A percentile compares a stretch with the other conserved stretches of the same genome.
phyloP scores from a whole-genome alignment of 2,888 invertebrate species.

The Rhingia rostrata region DNA sequence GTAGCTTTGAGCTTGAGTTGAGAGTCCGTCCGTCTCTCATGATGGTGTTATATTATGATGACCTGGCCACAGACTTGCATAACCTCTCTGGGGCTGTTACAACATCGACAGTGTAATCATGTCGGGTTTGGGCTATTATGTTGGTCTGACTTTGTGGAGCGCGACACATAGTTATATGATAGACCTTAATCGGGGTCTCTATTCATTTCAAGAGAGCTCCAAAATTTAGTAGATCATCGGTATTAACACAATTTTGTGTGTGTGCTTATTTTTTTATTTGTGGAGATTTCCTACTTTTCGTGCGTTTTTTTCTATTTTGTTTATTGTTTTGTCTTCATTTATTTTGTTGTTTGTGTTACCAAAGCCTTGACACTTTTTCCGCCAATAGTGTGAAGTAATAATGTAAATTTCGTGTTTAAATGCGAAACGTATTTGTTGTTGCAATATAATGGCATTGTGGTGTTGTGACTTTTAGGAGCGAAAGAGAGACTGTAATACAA shows the following conservation, averaged over 20 bases:
- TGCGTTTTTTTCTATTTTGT: slow-evolving; percentile 28
- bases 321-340: slow-evolving; percentile 49
- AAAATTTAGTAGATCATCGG: slow-evolving; percentile 42
- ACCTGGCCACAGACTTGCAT: slow-evolving; percentile 65
- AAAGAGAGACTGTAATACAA: slow-evolving; percentile 6
- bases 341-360: slow-evolving; percentile 46
- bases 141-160: slow-evolving; percentile 49
- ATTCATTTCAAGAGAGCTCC: slow-evolving; percentile 27
- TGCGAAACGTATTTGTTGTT: slow-evolving; percentile 57
- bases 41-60: slow-evolving; percentile 61
- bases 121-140: slow-evolving; percentile 52
- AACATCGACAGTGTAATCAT: slow-evolving; percentile 69
- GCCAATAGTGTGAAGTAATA: slow-evolving; percentile 67
- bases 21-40: slow-evolving; percentile 21
- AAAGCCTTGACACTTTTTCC: slow-evolving; percentile 70
- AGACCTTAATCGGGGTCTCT: slow-evolving; percentile 55
- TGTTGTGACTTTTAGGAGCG: slow-evolving; percentile 12
- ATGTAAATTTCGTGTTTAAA: slow-evolving; percentile 65
- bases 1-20: not conserved
- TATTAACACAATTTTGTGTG: slow-evolving; percentile 32
- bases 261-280: slow-evolving; percentile 7
- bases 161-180: slow-evolving; percentile 42
- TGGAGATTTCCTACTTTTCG: slow-evolving; percentile 49
- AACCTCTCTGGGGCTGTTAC: slow-evolving; percentile 61
- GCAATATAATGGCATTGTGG: slow-evolving; percentile 57